Evolutionary conservation across 2,113 vertebrate genomes (phyloP).

Genomic region (Climacteris rufus): DNA sequence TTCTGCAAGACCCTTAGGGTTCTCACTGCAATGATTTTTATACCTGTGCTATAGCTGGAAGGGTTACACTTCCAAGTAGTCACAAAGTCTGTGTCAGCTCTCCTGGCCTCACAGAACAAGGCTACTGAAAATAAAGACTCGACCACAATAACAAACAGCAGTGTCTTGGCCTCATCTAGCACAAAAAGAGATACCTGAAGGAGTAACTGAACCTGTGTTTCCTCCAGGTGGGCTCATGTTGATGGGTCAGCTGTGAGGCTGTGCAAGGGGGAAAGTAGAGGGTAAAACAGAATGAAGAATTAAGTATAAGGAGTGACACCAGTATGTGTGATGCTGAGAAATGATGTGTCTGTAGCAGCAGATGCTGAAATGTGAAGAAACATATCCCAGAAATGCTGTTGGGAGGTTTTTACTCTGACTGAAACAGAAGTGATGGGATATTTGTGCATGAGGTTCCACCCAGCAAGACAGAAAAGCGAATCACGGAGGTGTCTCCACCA

Average conservation of each 20-base stretch:
- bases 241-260: background rate
- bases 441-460: background rate
- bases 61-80: background rate
- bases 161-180: background rate
- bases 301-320: background rate
- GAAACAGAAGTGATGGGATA: background rate
- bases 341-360: background rate
- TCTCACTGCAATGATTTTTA: background rate
- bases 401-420: background rate
- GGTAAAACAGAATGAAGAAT: background rate
- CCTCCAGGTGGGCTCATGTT: fast-evolving
- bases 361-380: background rate
- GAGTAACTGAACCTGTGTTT: background rate
- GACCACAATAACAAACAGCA: background rate
- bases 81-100: background rate
- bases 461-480: background rate
- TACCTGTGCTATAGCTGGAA: background rate
- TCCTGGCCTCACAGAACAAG: background rate
- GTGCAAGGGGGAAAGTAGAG: background rate
- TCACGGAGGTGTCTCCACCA: background rate
- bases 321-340: background rate
- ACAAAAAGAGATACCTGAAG: background rate
- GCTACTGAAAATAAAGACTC: background rate
- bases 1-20: background rate
- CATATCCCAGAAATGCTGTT: background rate